Base-by-base conservation (phyloP, 2,888 invertebrate genomes). In the Tenthredo scrophulariae region DNA sequence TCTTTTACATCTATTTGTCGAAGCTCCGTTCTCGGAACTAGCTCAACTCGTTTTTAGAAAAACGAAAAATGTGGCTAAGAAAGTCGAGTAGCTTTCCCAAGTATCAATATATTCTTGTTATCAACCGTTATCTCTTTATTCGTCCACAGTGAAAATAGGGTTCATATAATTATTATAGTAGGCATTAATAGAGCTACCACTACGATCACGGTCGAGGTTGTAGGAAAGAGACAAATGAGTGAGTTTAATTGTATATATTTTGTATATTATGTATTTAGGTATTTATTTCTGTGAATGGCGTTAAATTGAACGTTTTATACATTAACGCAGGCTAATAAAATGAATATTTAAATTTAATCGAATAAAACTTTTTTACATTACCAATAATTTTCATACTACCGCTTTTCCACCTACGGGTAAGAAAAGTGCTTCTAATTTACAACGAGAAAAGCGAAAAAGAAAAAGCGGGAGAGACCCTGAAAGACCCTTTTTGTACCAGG, bases 1-100 rank as follows among this genome's bases (percentile, higher is more conserved):
- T 6, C 54, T 79, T n/a, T 37, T 85, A 33, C 40, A 85, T 9
- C 85, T 85, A 26, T 10, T 70, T 18, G 40, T 85, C 26, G 85
- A 85, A 26, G 85, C 50, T 7, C 85, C 85, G 43, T 85, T 85
- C 5, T 37, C 70, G 54, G 70, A 85, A 58, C 33, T 85, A 26
- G 43, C 58, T 40, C 40, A 50, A 40, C 37, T 85, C 26, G 82
- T 80, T 70, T 79, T 85, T 13, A 50, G 46, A 40, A 72, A 82
- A 83, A 37, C 50, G 54, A 70, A 22, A 50, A 50, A 18, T 18
- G 43, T n/a, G 10, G 58, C 37, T 9, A 82, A 85, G 54, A 82
- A 70, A 46, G 29, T 67, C 22, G 29, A 70, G 67, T 83, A 83
- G 46, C 67, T 33, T 83, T 29, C 7, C 26, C 33, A 15, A 33